phyloP scores from a whole-genome alignment of 2,113 vertebrate genomes.

The Rattus norvegicus region DNA sequence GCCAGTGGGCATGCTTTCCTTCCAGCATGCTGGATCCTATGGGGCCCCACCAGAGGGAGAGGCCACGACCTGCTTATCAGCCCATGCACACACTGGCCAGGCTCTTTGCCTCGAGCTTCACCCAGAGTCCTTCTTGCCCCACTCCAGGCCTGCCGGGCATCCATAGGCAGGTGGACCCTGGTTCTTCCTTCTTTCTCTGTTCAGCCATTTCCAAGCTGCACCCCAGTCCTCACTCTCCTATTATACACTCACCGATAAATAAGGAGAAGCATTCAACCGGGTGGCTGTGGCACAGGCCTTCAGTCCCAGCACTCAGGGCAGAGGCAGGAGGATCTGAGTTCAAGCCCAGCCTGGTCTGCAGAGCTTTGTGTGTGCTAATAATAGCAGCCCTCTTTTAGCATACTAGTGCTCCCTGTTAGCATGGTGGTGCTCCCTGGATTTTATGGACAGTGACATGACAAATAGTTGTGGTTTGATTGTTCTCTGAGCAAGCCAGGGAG shows the following conservation, averaged over 20 bases:
- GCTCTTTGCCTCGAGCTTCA: neutral
- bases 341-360: no score
- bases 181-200: neutral
- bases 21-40: neutral
- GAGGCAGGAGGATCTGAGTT: no score
- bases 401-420: neutral
- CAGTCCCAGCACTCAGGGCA: no score
- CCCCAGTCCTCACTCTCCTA: neutral
- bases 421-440: neutral
- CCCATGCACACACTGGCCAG: neutral
- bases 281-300: no score
- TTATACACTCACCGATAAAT: neutral
- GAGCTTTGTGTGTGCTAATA: no score
- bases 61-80: no score
- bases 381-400: neutral
- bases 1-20: neutral
- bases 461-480: neutral
- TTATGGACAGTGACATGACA: neutral
- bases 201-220: neutral
- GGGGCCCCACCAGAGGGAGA: neutral
- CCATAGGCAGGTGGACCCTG: neutral
- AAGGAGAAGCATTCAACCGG: neutral
- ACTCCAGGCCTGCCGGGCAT: neutral
- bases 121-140: neutral
- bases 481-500: neutral